Base-by-base conservation (phyloP, 1,140 invertebrate species). In the Rhagoletis zephyria region DNA sequence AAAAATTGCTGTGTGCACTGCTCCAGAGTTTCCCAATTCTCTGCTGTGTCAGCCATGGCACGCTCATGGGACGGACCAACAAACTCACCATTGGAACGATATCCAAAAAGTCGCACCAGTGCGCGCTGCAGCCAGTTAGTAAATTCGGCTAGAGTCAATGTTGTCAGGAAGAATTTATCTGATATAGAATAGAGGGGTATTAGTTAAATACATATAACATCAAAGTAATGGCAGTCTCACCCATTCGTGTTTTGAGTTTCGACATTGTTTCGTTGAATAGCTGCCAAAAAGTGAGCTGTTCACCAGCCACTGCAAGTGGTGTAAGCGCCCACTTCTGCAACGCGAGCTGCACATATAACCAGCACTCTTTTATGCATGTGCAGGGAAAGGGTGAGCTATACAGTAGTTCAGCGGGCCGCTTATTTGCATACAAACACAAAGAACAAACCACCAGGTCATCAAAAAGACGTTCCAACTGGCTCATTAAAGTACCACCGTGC, bases 311-410 rank as follows among this genome's bases (percentile, higher is more conserved):
- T 0, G 30, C 14, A 56, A 85, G 10, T 7, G 3, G 30, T 3
- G 61, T 77, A 2, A 85, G 19, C 19, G 51, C 12, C 81, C 88
- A 89, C 74, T 89, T 87, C 42, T 87, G n/a, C 7, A 90, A 48
- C 0, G 89, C 60, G 3, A 85, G 67, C 12, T 89, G 87, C 1
- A 92, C 85, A 9, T 91, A 65, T 48, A 91, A 45, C 92, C 92
- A 93, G 3, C 89, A 48, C 81, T 93, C 92, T 86, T 91, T 93
- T 30, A 87, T 88, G 88, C 92, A 93, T 85, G 90, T 90, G 19
- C 92, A 93, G 40, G 90, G 87, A 59, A 93, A 93, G 3, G 91
- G 90, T 0, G 91, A 89, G 4, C 64, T 87, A 74, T 90, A 89
- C 0, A 92, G 65, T n/a, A 92, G 77, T 70, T 92, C 90, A 0